Conservation (phyloP, 2,113 vertebrate species). For the Pteruthius melanotis region DNA sequence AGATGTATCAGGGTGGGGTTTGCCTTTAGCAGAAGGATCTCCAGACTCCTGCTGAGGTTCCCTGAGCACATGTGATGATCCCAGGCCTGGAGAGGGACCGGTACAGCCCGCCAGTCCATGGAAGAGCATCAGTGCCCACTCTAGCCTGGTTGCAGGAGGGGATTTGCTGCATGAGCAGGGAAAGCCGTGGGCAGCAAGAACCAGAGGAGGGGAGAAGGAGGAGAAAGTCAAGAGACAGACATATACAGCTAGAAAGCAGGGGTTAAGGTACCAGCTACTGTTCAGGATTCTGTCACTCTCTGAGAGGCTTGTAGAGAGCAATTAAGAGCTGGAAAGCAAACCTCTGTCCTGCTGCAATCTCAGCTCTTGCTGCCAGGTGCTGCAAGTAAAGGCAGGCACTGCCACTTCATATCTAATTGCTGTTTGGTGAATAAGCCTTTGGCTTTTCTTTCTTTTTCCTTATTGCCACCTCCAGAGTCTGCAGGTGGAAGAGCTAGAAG, state of each 20-base stretch:
- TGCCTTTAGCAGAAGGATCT: not conserved
- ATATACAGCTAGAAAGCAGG: not conserved
- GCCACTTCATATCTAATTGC: not conserved
- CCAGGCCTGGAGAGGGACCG: not conserved
- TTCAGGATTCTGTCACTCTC: not conserved
- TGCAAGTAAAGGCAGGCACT: not conserved
- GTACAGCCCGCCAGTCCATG: not conserved
- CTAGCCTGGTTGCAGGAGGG: fast-evolving
- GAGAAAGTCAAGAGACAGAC: not conserved
- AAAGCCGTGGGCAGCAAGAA: not conserved
- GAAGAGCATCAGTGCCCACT: not conserved
- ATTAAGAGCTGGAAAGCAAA: not conserved
- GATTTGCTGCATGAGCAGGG: not conserved
- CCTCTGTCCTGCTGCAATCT: not conserved
- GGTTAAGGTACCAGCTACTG: not conserved
- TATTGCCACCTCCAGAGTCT: not conserved
- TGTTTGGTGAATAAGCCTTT: not conserved
- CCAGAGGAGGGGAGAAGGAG: not conserved
- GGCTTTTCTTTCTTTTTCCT: not conserved
- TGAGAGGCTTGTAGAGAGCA: not conserved
- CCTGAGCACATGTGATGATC: fast-evolving
- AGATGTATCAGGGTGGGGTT: not conserved
- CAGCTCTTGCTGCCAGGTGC: not conserved
- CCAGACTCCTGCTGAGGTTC: not conserved
- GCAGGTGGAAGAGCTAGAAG: not conserved